Evolutionary conservation across 2,888 invertebrate genomes (phyloP).

Genomic region (Meteorus cinctellus): DNA sequence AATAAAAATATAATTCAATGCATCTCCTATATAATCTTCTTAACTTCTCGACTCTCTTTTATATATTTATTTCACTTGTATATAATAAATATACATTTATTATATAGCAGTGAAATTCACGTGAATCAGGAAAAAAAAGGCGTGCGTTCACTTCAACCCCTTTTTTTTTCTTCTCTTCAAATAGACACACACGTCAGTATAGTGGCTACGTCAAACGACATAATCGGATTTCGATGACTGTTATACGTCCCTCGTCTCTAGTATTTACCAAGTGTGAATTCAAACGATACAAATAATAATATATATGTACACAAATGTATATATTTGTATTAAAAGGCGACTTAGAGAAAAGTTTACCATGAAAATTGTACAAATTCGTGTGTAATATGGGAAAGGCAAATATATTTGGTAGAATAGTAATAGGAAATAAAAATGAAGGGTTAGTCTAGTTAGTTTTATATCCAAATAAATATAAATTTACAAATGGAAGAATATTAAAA

Average conservation of each 20-base stretch:
- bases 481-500: no score
- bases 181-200: constrained; percentile 24
- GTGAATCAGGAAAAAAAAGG: constrained; percentile 42
- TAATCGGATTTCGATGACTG: constrained; percentile 58
- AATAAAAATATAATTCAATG: not conserved
- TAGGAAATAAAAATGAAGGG: not conserved
- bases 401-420: constrained; percentile 34
- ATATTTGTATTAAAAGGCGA: constrained; percentile 37
- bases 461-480: no score
- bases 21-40: constrained; percentile 23
- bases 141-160: constrained; percentile 40
- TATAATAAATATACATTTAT: not conserved
- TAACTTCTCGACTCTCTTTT: constrained; percentile 27
- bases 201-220: constrained; percentile 46
- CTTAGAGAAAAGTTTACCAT: constrained; percentile 44
- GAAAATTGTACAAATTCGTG: constrained; percentile 51
- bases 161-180: constrained; percentile 7
- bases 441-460: not conserved
- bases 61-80: constrained; percentile 1
- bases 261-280: constrained; percentile 46
- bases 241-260: constrained; percentile 40
- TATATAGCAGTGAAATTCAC: not conserved
- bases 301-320: constrained; percentile 25
- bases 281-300: constrained; percentile 10
- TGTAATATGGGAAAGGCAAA: constrained; percentile 64